Base-by-base conservation (phyloP, 2,888 invertebrate species). In the Dioctria rufipes region DNA sequence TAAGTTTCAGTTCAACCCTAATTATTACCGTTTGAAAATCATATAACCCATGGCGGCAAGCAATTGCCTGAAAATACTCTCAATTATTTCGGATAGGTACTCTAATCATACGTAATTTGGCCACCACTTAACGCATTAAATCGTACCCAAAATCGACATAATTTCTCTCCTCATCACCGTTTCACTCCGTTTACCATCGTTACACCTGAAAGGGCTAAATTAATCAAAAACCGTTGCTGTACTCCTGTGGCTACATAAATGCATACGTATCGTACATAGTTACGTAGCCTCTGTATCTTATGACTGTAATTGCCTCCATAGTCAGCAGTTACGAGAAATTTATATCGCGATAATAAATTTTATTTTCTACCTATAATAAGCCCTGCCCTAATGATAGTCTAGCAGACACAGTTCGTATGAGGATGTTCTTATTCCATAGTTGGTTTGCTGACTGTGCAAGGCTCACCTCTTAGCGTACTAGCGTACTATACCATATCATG, bases 231-330 rank as follows among this genome's bases (percentile, higher is more conserved):
- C 67, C 71, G 40, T 54, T 51, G 71, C 43, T 60, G 39, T 25
- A 13, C 71, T 8, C 61, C 6, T 3, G 2, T 25, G 25, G 8
- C 54, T 54, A 73, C 54, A 73, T 39, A 54, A 25, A 73, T 25
- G n/a, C 6, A 61, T 25, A 61, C 13, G 11, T 11, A 39, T 37
- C 60, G n/a, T 60, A 65, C n/a, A 40, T 13, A 39, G 65, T 40
- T 25, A 25, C 25, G 25, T 25, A 25, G 25, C 25, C 25, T 25
- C 75, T 75, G 75, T 39, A 51, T 65, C 46, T 78, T 63, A 78
- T 78, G 78, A 63, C 78, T 63, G 49, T 63, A 78, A 78, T 78
- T 78, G 63, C 65, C 78, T 40, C 61, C 61, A 69, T 67, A 37
- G 65, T 46, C 71, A 8, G 46, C 46, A 5, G 46, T 71, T 51